Base-by-base conservation (phyloP, 64 coral and sea anemone genomes). In the Montipora efflorescens region DNA sequence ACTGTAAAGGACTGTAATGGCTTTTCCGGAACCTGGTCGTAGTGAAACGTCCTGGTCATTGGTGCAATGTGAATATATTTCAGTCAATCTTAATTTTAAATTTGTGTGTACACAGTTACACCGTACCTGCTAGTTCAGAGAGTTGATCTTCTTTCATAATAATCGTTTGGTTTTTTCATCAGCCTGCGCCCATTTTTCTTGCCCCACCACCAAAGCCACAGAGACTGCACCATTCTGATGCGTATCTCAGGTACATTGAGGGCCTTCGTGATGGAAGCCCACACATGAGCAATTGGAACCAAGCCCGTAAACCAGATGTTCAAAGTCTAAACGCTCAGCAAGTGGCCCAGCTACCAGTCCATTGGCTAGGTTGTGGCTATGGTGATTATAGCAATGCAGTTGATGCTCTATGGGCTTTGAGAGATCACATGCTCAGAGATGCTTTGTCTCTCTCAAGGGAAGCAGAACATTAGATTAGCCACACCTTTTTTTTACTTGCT, bases 261-360 rank as follows among this genome's bases (percentile, higher is more conserved):
- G 98, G 98, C 15, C 95, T 99, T 82, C 98, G 98, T 47, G 98
- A 99, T 47, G 98, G 98, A 4, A 99, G 88, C 12, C 89, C 95
- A 62, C 98, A 99, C 86, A 94, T 99, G 92, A 99, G 98, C 58
- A 99, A 99, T 64, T 99, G 98, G 98, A 99, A 91, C 72, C 93
- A 98, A 62, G 80, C 94, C 3, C 88, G 84, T 19, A 96, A 98
- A 92, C 97, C 97, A 36, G 97, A 98, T 67, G 92, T 50, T 15
- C 70, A 61, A 15, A 91, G 71, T 61, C 92, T 98, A 80, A 96
- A 89, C 23, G 88, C 97, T 47, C 97, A 99, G 7, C 97, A 99
- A 74, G 81, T 96, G 75, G 94, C 97, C 8, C 97, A 99, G 73
- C 69, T 99, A 15, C 97, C 97, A 52, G 92, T 94, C 52, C 97